phyloP scores from a whole-genome alignment of 53 echinoderm and acorn worm genomes.

The Echinometra lucunter region DNA sequence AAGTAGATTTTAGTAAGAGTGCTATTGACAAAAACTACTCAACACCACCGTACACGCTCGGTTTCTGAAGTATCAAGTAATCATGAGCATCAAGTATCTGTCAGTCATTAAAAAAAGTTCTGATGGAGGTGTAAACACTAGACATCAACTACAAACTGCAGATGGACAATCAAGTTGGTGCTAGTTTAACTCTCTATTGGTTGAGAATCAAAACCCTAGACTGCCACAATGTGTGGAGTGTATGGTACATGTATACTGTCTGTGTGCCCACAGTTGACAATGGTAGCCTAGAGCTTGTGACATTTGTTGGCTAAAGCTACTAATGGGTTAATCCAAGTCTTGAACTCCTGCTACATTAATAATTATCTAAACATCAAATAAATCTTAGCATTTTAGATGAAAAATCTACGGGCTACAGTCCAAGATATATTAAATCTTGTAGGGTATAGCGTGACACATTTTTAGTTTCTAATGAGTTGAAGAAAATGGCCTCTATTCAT shows the following conservation, averaged over 20 bases:
- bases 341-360: not conserved
- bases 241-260: too few species aligned
- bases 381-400: not conserved
- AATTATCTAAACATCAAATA: not conserved
- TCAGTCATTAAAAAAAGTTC: not conserved
- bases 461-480: not conserved
- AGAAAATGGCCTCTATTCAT: not conserved
- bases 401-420: not conserved
- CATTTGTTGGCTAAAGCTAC: too few species aligned
- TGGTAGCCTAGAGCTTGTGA: too few species aligned
- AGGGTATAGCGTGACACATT: not conserved
- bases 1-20: conserved; percentile 22
- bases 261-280: too few species aligned
- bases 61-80: not conserved
- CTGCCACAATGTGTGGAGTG: too few species aligned
- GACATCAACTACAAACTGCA: not conserved
- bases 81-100: not conserved
- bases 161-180: not conserved
- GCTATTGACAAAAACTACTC: not conserved
- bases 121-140: not conserved
- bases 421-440: not conserved
- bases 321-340: too few species aligned
- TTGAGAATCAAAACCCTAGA: too few species aligned
- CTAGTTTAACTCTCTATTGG: not conserved
- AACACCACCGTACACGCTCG: not conserved